phyloP scores from a whole-genome alignment of 2,888 invertebrate species.

The Aleiodes alternator region DNA sequence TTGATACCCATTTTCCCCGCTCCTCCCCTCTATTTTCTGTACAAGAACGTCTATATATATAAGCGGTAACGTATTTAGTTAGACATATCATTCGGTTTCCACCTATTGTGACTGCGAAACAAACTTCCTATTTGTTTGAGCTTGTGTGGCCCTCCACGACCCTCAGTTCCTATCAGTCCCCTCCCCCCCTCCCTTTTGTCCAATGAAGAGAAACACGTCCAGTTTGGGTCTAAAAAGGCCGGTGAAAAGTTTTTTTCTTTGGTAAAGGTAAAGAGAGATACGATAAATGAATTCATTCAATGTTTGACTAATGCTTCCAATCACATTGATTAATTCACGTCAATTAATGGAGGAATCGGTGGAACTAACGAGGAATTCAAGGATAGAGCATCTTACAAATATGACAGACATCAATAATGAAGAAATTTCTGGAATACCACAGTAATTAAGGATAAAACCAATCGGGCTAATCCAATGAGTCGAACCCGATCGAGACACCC shows the following conservation, averaged over 20 bases:
- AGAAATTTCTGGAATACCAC: slow-evolving; percentile 12
- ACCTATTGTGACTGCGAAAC: slow-evolving; percentile 70
- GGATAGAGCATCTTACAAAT: neutral
- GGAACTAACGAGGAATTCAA: neutral
- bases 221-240: too few relatives aligned
- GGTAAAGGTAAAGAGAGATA: too few relatives aligned
- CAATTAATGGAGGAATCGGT: neutral
- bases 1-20: slow-evolving; percentile 63
- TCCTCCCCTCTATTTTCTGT: neutral
- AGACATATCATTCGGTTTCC: slow-evolving; percentile 74
- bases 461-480: slow-evolving; percentile 26
- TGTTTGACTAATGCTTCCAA: too few relatives aligned
- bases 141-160: slow-evolving; percentile 55
- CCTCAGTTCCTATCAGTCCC: slow-evolving; percentile 37
- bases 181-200: slow-evolving; percentile 1
- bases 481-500: slow-evolving; percentile 45
- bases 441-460: slow-evolving; percentile 26
- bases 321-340: neutral
- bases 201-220: neutral
- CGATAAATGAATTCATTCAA: too few relatives aligned
- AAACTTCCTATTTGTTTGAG: slow-evolving; percentile 74
- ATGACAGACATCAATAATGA: slow-evolving; percentile 23
- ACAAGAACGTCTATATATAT: slow-evolving; percentile 24
- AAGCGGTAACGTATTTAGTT: slow-evolving; percentile 72
- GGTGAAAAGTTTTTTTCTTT: too few relatives aligned